Base-by-base conservation (phyloP, 2,888 invertebrate species). In the Drosophila nigritarsus region DNA sequence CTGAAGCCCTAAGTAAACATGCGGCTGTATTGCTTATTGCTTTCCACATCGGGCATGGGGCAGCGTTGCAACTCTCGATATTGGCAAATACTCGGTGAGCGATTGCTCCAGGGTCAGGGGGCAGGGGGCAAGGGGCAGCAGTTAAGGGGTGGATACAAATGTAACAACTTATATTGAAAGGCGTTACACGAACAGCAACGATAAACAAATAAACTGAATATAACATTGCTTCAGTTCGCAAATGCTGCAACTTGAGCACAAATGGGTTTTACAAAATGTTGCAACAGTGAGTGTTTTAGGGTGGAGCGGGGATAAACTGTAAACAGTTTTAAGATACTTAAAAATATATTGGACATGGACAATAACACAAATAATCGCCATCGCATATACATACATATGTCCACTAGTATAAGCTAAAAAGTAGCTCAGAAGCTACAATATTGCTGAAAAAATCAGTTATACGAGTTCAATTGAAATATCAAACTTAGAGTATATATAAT, bases 1-100 rank as follows among this genome's bases (percentile, higher is more conserved):
- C 67, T 70, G 75, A 65, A 84, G 87, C 51, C 67, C 61, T 78
- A 60, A 65, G 80, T 61, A 82, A 84, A 87, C 79, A 84, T 42
- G 66, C 58, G 59, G 64, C 67, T 73, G 72, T 59, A 64, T 53
- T 80, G 68, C 69, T 73, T 69, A 77, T 77, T 77, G 81, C 42
- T 56, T 42, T 30, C 13, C 42, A 30, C 56, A 56, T 55, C 60
- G 68, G 51, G 56, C 24, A 58, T 48, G 42, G 56, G 45, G 24
- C 55, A 42, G 55, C 30, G 38, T 27, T 63, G 70, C 70, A 69
- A 48, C 56, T 74, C 65, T 63, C 64, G 27, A 68, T 77, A 78
- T 78, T 69, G 78, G 48, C 36, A 73, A 65, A 76, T 48, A 48
- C 34, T 66, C 67, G 20, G 50, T n/a, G 32, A 56, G 40, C 29